Percentiles rank a stretch among this genome's conserved stretches.
Conservation (phyloP, 2,797 vertebrate species). For the Psittacula derbiana region DNA sequence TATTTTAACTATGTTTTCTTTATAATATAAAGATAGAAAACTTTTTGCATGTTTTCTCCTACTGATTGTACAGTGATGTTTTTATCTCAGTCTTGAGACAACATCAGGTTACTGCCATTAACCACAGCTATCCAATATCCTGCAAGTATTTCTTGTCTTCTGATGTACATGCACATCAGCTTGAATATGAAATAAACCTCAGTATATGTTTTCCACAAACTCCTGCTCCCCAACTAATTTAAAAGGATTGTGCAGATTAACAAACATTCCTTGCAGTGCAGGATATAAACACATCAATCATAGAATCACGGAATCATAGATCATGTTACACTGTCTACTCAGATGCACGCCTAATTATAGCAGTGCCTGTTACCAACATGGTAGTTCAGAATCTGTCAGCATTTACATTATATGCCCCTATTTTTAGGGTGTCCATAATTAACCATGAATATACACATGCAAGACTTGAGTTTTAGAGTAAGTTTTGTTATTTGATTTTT, state of each 20-base stretch:
- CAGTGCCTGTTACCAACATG: background rate
- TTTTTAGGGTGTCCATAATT: constrained; percentile 32
- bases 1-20: background rate
- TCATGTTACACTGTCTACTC: constrained; percentile 4
- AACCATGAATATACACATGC: background rate
- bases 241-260: constrained; percentile 39
- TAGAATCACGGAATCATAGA: background rate
- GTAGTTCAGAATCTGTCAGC: background rate
- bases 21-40: background rate
- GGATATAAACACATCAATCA: background rate
- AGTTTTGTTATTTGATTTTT: background rate
- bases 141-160: background rate
- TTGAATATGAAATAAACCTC: constrained; percentile 18
- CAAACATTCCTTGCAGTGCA: constrained; percentile 30
- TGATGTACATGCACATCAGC: background rate
- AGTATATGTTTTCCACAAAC: constrained; percentile 23
- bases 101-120: background rate
- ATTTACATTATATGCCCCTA: constrained; percentile 25
- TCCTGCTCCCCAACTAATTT: background rate
- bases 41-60: background rate
- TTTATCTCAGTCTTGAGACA: background rate
- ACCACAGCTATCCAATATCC: constrained; percentile 23
- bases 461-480: background rate
- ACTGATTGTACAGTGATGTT: background rate
- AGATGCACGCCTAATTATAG: constrained; percentile 49